Evolutionary conservation across 2,888 invertebrate species (phyloP).

Genomic region (Craniophora ligustri): DNA sequence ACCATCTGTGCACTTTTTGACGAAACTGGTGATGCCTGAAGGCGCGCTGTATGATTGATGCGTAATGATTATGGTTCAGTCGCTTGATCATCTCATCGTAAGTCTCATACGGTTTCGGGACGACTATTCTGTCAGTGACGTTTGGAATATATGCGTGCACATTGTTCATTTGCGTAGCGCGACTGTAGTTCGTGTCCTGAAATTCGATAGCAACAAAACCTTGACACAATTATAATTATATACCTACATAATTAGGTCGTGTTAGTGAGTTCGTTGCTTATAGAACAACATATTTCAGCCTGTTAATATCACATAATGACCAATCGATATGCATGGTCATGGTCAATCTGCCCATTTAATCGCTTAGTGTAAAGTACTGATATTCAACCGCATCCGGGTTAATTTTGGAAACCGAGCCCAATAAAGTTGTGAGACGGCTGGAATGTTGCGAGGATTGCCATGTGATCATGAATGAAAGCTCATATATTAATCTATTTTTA

Average conservation of each 20-base stretch:
- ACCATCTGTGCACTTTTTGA: conserved; percentile 75
- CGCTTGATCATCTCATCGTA: conserved; percentile 89
- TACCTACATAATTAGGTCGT: not conserved
- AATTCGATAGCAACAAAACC: conserved; percentile 37
- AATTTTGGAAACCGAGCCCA: no score
- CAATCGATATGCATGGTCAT: no score
- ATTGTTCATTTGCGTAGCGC: conserved; percentile 90
- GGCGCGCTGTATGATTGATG: conserved; percentile 90
- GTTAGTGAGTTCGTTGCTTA: not conserved
- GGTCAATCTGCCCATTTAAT: no score
- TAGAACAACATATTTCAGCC: not conserved
- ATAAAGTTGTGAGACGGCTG: no score
- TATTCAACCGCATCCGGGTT: no score
- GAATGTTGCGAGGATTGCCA: no score
- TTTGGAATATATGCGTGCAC: conserved; percentile 89
- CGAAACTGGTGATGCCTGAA: conserved; percentile 89
- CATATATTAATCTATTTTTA: no score
- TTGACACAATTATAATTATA: not conserved
- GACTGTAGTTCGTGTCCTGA: conserved; percentile 86
- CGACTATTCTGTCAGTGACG: conserved; percentile 89
- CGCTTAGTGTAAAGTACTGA: no score
- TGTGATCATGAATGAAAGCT: no score
- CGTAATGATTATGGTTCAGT: conserved; percentile 87
- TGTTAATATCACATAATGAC: no score
- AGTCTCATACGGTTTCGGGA: conserved; percentile 90